Percentiles rank a stretch among this genome's conserved stretches.
These are phyloP conservation scores for Heliconius nattereri DNA, from an alignment of 1,140 invertebrate species.

Conservation along the genomic window DNA sequence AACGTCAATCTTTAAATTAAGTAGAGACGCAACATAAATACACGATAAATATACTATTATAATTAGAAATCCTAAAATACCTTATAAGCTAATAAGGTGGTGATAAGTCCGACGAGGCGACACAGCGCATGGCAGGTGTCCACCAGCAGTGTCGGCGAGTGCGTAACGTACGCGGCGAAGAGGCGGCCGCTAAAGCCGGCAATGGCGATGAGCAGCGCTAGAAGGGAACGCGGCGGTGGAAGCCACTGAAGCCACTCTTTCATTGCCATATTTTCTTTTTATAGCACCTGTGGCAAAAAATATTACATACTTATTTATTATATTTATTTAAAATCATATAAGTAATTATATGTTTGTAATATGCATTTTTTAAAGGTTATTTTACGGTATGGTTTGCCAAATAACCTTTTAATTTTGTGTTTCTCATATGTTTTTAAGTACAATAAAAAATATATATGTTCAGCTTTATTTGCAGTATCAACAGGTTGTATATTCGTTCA, in stretches of 20 bases:
- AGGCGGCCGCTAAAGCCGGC: constrained; percentile 88
- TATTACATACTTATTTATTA: background rate
- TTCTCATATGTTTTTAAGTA: no score
- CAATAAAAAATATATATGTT: no score
- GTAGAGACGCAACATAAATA: background rate
- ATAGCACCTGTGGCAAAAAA: background rate
- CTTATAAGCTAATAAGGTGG: constrained; percentile 70
- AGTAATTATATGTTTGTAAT: no score
- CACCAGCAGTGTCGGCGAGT: constrained; percentile 90
- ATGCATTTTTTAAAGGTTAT: no score
- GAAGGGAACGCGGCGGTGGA: constrained; percentile 87
- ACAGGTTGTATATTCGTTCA: no score
- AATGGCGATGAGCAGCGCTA: constrained; percentile 86
- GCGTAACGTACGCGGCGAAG: constrained; percentile 89
- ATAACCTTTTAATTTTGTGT: no score
- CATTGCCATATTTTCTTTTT: constrained; percentile 82
- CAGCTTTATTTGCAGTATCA: background rate
- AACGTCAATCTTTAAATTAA: background rate
- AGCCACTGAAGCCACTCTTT: constrained; percentile 87
- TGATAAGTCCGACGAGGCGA: constrained; percentile 71
- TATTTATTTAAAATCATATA: no score
- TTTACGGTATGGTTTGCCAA: no score
- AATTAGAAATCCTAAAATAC: constrained; percentile 41
- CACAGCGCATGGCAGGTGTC: constrained; percentile 94
- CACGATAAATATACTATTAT: background rate